Base-by-base conservation (phyloP, 2,888 invertebrate species). In the Cyrtodaria siliqua region DNA sequence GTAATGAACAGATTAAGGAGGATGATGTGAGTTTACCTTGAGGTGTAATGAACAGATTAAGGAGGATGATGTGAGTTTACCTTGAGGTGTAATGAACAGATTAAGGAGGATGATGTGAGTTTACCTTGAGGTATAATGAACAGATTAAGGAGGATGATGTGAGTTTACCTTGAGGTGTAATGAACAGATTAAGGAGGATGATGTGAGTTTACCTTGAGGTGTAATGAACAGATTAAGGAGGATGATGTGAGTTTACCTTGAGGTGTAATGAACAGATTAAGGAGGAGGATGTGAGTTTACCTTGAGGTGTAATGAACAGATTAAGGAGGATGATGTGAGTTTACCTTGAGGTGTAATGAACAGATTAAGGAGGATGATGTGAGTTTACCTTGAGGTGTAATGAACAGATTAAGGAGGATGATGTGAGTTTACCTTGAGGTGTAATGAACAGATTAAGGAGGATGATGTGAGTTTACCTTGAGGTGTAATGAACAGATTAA, bases 231-330 rank as follows among this genome's bases (percentile, higher is more conserved):
- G n/a, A n/a, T n/a, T n/a, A n/a, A n/a, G n/a, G n/a, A n/a, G n/a
- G n/a, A n/a, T n/a, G n/a, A n/a, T n/a, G n/a, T n/a, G n/a, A n/a
- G 33, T 4, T 86, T 86, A 94, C 94, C 93, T 83, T 90, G 86
- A 2, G 99, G 99, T 0, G 99, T 99, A 90, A 98, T 98, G 94
- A 99, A 99, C 60, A 99, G 95, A 93, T 99, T 99, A 60, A 99
- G 97, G n/a, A 99, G 94, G 86, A 99, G 97, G 75, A 99, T 98
- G 88, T 98, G 97, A 78, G 97, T 97, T 93, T 99, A 94, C 94
- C 93, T 83, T 90, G 86, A 2, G 99, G 99, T 0, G 99, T 99
- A 90, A 98, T 98, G 94, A 99, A 99, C 60, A 99, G 95, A 93
- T 99, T 99, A 60, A 99, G 97, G n/a, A 99, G 94, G 86, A 99